Evolutionary conservation across 2,888 invertebrate genomes (phyloP), one percentile per base, ranked within the genome.

Genomic region (Agrotis clavis): DNA sequence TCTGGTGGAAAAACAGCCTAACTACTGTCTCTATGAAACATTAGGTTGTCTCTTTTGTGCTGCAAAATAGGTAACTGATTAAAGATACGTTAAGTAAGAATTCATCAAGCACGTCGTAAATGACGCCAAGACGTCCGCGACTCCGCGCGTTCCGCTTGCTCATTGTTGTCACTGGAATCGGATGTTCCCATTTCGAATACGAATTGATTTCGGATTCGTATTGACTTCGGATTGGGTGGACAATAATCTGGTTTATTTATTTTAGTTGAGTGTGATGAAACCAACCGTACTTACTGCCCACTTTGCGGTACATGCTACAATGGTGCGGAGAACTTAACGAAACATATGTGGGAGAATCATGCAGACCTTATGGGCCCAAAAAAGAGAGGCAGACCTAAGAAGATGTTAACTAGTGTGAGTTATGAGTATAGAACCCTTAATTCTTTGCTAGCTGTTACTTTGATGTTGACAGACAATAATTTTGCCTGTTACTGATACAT

Each of bases 331-430:
- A 91, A 86, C 71, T 89, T 95, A 19, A 93, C 94, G 0, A 92
- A 93, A 71, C 96, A 95, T 71, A 94, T 95, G 91, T 94, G 94
- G 94, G 88, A 90, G 45, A 87, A 77, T 56, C 95, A 95, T 81
- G 86, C 92, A 11, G 94, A 95, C 19, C 79, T 95, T 9, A 94
- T 95, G 95, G 94, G 94, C 2, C 94, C 95, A n/a, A 95, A 93
- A 82, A 96, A 95, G 79, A 90, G 94, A 80, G 96, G 96, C 7
- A 87, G 96, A 71, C 96, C 96, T 18, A 95, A 93, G 77, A 94
- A 94, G 79, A 77, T 92, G 61, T 83, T 92, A 71, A 94, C 94
- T 9, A 92, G 91, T 85, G 95, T 95, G 87, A 90, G 90, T 84
- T 56, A 47, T 67, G 35, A 72, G 21, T 57, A 14, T 70, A 18